These are phyloP conservation scores for Papilio glaucus DNA, from an alignment of 1,140 invertebrate species.

Conservation along the genomic window DNA sequence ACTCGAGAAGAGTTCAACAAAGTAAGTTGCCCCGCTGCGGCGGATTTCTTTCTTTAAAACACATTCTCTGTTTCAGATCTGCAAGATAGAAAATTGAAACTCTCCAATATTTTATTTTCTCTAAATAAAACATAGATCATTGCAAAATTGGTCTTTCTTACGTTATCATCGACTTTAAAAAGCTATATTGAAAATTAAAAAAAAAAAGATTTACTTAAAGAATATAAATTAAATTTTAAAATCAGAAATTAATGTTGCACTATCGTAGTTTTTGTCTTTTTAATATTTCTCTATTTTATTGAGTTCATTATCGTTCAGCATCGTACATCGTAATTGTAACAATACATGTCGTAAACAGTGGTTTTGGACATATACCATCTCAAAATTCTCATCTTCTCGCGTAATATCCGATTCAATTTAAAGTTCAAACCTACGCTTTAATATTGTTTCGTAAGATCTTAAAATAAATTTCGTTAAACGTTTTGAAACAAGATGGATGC, in stretches of 20 bases:
- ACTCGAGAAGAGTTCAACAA: constrained; percentile 79
- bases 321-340: not conserved
- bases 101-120: constrained; percentile 5
- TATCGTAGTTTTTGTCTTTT: not conserved
- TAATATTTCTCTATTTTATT: constrained; percentile 17
- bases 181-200: not conserved
- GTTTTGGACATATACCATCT: constrained; percentile 23
- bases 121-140: constrained; percentile 5
- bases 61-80: constrained; percentile 61
- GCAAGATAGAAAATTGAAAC: constrained; percentile 34
- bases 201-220: not conserved
- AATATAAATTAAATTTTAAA: not conserved
- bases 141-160: constrained; percentile 6
- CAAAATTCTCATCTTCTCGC: constrained; percentile 5
- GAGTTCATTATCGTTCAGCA: constrained; percentile 23
- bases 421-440: not conserved
- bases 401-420: not conserved
- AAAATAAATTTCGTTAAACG: not conserved
- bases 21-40: constrained; percentile 72
- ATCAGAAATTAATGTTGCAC: not conserved
- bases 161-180: not conserved
- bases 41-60: constrained; percentile 57
- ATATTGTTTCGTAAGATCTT: constrained; percentile 10
- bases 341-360: constrained; percentile 35
- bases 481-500: constrained; percentile 34